Base-by-base conservation (phyloP, 2,113 vertebrate species). In the Pavo muticus region DNA sequence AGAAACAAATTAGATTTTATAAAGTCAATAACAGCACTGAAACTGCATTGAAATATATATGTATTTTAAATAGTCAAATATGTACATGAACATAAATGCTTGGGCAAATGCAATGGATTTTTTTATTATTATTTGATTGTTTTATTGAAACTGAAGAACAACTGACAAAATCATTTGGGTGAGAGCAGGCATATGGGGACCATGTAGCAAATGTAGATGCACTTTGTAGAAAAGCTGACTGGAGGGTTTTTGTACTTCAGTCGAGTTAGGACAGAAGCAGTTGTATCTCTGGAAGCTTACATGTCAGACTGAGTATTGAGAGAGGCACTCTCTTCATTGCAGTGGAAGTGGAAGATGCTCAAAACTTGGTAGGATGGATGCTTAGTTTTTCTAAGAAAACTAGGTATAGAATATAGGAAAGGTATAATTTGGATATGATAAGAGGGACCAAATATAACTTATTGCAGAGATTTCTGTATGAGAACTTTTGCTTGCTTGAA, bases 1-100 rank as follows among this genome's bases (percentile, higher is more conserved):
- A 45, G 54, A 92, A 96, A 89, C 29, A 96, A 92, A 95, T 92
- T 80, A 60, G 29, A 67, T 74, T 92, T 94, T 65, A 76, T 79
- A 42, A 79, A 79, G 25, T 90, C 30, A 50, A 7, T 56, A 69
- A 61, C 35, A 84, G 21, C 11, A 74, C 17, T 79, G 70, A 84
- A 92, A 94, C 4, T 10, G 68, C 6, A 61, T 17, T 50, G 17
- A 91, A 75, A 59, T 39, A 45, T 59, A 94, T 89, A 91, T 56
- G 3, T 17, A 45, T 45, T 17, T 71, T 72, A 75, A 52, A 47
- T 3, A 32, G 5, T 83, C 21, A 81, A 11, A 7, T 17, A 70
- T 45, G 44, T 76, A 45, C 17, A 70, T 37, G 21, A 61, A 52
- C 10, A 39, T 15, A 35, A 63, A 68, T 60, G 4, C 3, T 39